Percentiles rank a stretch among this genome's conserved stretches.
phyloP scores from a whole-genome alignment of 2,888 invertebrate genomes.

The Agonum fuliginosum region DNA sequence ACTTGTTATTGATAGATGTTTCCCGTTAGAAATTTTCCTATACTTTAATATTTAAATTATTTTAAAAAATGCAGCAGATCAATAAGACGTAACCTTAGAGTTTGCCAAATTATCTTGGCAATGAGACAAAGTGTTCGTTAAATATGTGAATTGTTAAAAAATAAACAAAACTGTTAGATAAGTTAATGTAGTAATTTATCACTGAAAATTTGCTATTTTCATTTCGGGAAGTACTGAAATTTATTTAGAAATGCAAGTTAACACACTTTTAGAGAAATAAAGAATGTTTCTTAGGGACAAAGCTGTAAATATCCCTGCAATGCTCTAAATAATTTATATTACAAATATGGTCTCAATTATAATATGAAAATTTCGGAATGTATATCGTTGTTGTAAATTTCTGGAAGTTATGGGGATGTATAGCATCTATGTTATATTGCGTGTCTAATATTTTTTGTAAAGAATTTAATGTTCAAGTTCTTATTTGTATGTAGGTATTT shows the following conservation, averaged over 20 bases:
- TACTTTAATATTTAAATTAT: background rate
- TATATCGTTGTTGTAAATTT: no score
- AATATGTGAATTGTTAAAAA: background rate
- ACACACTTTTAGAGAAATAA: no score
- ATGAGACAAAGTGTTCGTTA: background rate
- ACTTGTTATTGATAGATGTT: background rate
- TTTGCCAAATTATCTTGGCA: slow-evolving; percentile 30
- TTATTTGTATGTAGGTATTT: no score
- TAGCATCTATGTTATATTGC: no score
- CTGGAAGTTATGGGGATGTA: no score
- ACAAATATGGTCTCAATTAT: no score
- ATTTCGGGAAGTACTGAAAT: background rate
- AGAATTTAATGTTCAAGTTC: no score
- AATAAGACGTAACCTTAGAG: slow-evolving; percentile 1
- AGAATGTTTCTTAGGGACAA: no score
- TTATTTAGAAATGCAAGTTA: background rate
- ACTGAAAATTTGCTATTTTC: background rate
- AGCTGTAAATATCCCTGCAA: no score
- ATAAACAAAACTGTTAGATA: slow-evolving; percentile 4
- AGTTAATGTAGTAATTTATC: slow-evolving; percentile 7
- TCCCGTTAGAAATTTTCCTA: background rate
- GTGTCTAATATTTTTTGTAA: no score
- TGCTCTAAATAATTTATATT: no score
- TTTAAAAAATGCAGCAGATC: slow-evolving; percentile 6
- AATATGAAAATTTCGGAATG: no score